Percentiles rank a stretch among this genome's conserved stretches.
Conservation (phyloP, 2,888 invertebrate genomes). For the Thymelicus acteon region DNA sequence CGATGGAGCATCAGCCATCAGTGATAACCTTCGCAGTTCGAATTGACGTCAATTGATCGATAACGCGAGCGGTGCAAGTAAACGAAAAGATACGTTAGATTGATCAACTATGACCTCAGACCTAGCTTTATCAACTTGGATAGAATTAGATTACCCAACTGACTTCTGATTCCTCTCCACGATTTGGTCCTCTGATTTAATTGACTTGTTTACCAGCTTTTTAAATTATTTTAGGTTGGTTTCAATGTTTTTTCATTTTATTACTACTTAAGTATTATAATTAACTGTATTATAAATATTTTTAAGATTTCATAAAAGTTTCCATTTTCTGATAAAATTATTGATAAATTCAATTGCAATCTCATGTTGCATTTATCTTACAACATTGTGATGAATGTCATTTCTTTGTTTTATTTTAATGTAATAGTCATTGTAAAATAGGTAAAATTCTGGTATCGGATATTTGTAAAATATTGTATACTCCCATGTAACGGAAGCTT, state of each 20-base stretch:
- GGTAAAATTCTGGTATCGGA: constrained; percentile 10
- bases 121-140: constrained; percentile 18
- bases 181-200: constrained; percentile 8
- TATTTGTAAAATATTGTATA: not conserved
- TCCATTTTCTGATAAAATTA: constrained; percentile 10
- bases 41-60: constrained; percentile 80
- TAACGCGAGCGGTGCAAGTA: constrained; percentile 60
- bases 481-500: too few species aligned
- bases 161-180: constrained; percentile 12
- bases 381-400: not conserved
- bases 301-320: constrained; percentile 19
- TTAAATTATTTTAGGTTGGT: too few species aligned
- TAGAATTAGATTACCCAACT: constrained; percentile 20
- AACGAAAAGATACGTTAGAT: constrained; percentile 67
- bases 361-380: constrained; percentile 24
- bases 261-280: not conserved
- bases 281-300: constrained; percentile 4
- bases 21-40: constrained; percentile 66
- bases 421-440: constrained; percentile 23
- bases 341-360: constrained; percentile 21
- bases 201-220: not conserved
- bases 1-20: constrained; percentile 51
- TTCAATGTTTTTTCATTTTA: too few species aligned
- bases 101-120: constrained; percentile 45
- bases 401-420: constrained; percentile 27